A percentile compares a stretch with the other conserved stretches of the same genome.
Evolutionary conservation across 2,797 vertebrate species (phyloP).

Genomic region (Chiloscyllium punctatum): DNA sequence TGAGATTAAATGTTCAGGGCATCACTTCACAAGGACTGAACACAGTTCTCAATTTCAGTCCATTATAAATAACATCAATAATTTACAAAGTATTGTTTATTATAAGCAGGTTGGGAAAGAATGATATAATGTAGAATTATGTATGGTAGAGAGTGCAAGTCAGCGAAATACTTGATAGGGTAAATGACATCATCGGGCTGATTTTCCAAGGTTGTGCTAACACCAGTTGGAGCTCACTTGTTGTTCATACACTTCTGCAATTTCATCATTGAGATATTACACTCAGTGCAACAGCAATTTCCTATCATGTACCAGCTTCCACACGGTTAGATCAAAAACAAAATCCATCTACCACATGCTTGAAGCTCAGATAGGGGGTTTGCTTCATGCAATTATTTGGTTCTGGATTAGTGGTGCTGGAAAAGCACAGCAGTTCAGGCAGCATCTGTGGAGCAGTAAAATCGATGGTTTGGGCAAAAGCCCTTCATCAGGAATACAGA

Average conservation of each 20-base stretch:
- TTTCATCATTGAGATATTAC: not conserved
- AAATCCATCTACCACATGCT: not conserved
- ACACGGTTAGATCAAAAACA: not conserved
- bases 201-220: not conserved
- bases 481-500: too few species aligned
- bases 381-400: not conserved
- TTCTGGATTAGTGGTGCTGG: too few species aligned
- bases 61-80: not conserved
- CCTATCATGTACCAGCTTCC: not conserved
- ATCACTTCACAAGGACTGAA: not conserved
- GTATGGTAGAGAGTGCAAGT: not conserved
- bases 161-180: not conserved
- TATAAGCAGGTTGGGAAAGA: not conserved
- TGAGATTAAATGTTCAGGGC: too few species aligned
- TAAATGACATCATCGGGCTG: not conserved
- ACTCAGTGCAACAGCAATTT: not conserved
- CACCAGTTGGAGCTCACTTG: not conserved
- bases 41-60: not conserved
- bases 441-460: too few species aligned
- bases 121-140: not conserved
- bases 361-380: not conserved
- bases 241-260: not conserved
- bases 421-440: too few species aligned
- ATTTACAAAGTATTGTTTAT: not conserved
- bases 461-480: too few species aligned